These are phyloP conservation scores for Ptilorrhoa leucosticta DNA, from an alignment of 2,113 vertebrate genomes.

Conservation along the genomic window DNA sequence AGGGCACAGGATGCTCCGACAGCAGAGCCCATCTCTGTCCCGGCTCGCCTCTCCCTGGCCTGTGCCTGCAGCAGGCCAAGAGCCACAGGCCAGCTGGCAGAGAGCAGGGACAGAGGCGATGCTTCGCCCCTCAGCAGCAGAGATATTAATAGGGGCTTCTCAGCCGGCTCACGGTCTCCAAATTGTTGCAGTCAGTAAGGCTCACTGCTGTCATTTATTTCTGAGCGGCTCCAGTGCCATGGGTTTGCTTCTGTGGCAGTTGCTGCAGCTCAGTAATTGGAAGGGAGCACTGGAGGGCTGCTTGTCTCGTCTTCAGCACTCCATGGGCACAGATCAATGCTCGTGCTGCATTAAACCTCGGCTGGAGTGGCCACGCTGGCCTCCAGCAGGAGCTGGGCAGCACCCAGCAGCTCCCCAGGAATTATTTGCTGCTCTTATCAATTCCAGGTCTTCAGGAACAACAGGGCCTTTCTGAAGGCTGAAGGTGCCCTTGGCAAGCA, in stretches of 20 bases:
- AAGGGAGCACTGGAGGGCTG: neutral
- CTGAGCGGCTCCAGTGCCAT: neutral
- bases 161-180: neutral
- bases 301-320: neutral
- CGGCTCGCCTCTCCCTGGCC: neutral
- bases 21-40: neutral
- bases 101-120: neutral
- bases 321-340: slow-evolving; percentile 8
- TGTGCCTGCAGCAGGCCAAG: neutral
- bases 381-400: neutral
- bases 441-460: neutral
- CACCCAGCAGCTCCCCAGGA: neutral
- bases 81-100: neutral
- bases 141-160: neutral
- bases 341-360: neutral
- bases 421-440: neutral
- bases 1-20: neutral
- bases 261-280: neutral
- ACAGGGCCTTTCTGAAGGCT: neutral
- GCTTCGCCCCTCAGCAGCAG: neutral
- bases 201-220: slow-evolving; percentile 19
- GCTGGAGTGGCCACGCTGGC: neutral
- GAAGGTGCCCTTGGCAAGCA: slow-evolving; percentile 27
- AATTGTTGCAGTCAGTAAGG: neutral
- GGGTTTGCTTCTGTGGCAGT: neutral